These are phyloP conservation scores for Smithornis capensis DNA, from an alignment of 2,113 vertebrate genomes.

Conservation along the genomic window DNA sequence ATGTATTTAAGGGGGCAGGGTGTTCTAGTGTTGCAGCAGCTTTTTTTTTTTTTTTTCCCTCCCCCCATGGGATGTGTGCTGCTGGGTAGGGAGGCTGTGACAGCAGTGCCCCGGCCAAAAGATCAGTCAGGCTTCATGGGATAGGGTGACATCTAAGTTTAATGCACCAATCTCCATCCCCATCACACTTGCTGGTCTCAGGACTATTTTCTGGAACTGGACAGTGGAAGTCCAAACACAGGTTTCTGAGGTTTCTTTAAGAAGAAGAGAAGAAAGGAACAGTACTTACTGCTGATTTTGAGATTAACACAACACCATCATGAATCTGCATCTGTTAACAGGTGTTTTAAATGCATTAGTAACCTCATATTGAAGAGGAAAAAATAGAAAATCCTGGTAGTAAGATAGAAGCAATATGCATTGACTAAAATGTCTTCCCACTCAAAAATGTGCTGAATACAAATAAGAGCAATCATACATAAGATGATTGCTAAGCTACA, in stretches of 20 bases:
- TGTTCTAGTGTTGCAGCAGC: fast-evolving
- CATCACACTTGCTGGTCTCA: neutral
- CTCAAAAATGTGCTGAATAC: neutral
- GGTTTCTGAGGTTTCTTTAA: neutral
- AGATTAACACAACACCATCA: neutral
- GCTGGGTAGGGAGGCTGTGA: too few relatives aligned
- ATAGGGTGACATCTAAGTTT: neutral
- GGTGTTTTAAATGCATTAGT: neutral
- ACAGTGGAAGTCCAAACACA: fast-evolving
- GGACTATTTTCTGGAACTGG: neutral
- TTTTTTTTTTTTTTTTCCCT: neutral
- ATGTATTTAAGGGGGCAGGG: neutral
- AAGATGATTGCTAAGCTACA: neutral
- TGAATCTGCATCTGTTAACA: neutral
- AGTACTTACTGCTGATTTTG: neutral
- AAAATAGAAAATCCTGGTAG: neutral
- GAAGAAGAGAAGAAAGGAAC: neutral
- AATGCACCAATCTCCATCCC: neutral
- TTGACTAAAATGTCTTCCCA: neutral
- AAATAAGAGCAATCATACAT: neutral
- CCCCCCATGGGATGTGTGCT: neutral
- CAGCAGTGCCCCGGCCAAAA: neutral
- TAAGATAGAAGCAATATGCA: neutral
- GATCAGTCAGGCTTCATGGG: neutral
- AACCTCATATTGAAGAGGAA: neutral